These are phyloP conservation scores for Miniopterus natalensis DNA, from an alignment of 2,113 vertebrate genomes.

Conservation along the genomic window DNA sequence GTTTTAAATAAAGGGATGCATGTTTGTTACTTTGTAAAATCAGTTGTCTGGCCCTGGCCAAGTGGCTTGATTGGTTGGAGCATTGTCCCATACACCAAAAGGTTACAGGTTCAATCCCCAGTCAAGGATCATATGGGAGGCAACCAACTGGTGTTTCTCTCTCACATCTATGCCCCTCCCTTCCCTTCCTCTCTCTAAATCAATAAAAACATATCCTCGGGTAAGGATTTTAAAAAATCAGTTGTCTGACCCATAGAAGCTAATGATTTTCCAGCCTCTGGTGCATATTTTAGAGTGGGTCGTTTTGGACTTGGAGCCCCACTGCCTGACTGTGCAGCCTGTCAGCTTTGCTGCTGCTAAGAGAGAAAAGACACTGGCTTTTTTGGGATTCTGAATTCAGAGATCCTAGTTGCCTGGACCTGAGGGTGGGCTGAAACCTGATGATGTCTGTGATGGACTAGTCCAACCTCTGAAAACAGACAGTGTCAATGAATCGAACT, in stretches of 20 bases:
- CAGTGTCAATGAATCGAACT: background rate
- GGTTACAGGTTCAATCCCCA: too few species aligned
- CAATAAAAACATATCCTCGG: too few species aligned
- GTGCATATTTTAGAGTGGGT: background rate
- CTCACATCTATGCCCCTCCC: too few species aligned
- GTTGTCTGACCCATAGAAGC: background rate
- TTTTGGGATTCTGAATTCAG: constrained; percentile 3
- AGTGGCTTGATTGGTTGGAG: too few species aligned
- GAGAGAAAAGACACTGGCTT: background rate
- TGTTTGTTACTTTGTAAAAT: background rate
- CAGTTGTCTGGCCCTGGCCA: background rate
- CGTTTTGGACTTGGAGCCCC: background rate
- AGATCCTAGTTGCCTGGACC: background rate
- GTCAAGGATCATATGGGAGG: too few species aligned
- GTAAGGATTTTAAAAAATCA: background rate
- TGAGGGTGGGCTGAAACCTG: background rate
- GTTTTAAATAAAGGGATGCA: background rate
- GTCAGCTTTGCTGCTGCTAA: background rate
- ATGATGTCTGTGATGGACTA: background rate
- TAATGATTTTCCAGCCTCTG: background rate
- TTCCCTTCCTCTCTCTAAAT: too few species aligned
- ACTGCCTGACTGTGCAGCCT: background rate
- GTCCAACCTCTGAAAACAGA: background rate
- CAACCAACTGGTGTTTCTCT: too few species aligned
- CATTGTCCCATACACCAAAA: too few species aligned